Base-by-base conservation (phyloP, 2,797 vertebrate species). In the Danionella dracula region DNA sequence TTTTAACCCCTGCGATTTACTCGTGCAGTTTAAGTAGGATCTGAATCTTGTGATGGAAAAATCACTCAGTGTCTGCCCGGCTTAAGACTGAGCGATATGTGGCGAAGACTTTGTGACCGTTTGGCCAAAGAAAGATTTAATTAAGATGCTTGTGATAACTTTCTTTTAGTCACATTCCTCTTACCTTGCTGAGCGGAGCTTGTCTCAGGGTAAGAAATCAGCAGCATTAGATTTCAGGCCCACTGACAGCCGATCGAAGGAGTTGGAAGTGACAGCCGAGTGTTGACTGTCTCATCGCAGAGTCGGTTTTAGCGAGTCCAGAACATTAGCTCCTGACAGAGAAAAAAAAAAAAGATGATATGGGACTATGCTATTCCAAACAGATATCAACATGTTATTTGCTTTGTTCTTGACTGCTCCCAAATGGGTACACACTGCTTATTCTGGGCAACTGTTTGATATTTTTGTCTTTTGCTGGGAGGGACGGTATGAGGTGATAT, bases 91-190 rank as follows among this genome's bases (percentile, higher is more conserved):
- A n/a, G n/a, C n/a, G n/a, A n/a, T n/a, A n/a, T n/a, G n/a, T n/a
- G n/a, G n/a, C n/a, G n/a, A n/a, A n/a, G n/a, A n/a, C n/a, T n/a
- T n/a, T n/a, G n/a, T n/a, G n/a, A n/a, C n/a, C 37, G 21, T 64
- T 48, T 13, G 50, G 61, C 65, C 31, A 40, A 37, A 40, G 51
- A 53, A 21, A 58, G 21, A 41, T 65, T 71, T 46, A 64, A 56
- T 71, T 71, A 64, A 64, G 60, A 68, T 59, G 10, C 35, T 35
- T 32, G 41, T 41, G 48, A 68, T 51, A 35, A 48, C 34, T 48
- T 38, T 13, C 9, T 56, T n/a, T 50, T 42, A 41, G 35, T 57
- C 64, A 29, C 45, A 54, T 60, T 71, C 23, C 21, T 17, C 11
- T 15, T 5, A 8, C 27, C 32, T 10, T 5, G 27, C 27, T 50